phyloP scores from a whole-genome alignment of 2,797 vertebrate genomes.

The Mus minutoides region DNA sequence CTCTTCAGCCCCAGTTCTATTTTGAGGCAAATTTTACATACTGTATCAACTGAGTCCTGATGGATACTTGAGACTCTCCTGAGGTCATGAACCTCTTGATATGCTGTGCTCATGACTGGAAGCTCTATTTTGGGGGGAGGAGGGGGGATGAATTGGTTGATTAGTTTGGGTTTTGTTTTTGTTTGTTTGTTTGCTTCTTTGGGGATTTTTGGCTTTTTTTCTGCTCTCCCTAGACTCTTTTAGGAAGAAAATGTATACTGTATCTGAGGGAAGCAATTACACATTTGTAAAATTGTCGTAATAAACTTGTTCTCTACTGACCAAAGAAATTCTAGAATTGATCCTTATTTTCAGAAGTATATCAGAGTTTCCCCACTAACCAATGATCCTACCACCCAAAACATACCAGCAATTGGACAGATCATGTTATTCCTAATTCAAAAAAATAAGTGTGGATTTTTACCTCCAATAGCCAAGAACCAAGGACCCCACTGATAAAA shows the following conservation, averaged over 20 bases:
- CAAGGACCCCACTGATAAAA: neutral
- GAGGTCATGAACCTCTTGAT: neutral
- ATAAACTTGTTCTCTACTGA: neutral
- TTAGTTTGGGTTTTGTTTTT: too few relatives aligned
- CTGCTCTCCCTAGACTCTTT: neutral
- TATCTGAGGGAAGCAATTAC: neutral
- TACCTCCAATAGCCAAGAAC: too few relatives aligned
- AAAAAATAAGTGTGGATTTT: too few relatives aligned
- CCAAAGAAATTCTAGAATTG: neutral
- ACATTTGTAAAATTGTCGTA: neutral
- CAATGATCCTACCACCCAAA: neutral
- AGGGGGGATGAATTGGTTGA: too few relatives aligned
- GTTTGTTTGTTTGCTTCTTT: neutral
- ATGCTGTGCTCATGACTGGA: too few relatives aligned
- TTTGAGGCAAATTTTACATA: neutral
- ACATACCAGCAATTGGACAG: too few relatives aligned
- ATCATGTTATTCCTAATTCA: neutral
- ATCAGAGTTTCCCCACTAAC: neutral
- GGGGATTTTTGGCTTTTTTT: too few relatives aligned
- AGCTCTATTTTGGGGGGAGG: neutral
- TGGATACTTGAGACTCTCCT: neutral
- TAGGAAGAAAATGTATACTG: neutral
- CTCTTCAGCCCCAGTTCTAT: neutral
- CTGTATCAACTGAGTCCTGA: neutral
- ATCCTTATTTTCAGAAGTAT: neutral